A percentile compares a stretch with the other conserved stretches of the same genome.
These are phyloP conservation scores for Lemur catta DNA, from an alignment of 2,797 vertebrate species.

Conservation along the genomic window DNA sequence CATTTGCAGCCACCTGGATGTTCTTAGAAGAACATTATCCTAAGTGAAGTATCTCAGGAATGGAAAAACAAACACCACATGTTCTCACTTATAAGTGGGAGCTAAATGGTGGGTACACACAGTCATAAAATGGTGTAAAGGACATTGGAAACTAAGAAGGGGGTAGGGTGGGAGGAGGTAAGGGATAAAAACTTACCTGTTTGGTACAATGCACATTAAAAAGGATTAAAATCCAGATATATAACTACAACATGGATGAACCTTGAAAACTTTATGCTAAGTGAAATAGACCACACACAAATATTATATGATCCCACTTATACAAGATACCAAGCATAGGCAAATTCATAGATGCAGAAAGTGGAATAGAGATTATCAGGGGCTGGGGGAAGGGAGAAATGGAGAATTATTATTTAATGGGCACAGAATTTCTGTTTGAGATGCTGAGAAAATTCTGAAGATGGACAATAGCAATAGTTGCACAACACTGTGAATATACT, in stretches of 20 bases:
- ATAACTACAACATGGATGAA: not conserved
- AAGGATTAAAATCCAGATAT: too few species aligned
- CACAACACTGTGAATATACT: not conserved
- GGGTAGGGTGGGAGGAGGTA: too few species aligned
- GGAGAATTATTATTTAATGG: not conserved
- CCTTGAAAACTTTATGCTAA: not conserved
- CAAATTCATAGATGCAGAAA: not conserved
- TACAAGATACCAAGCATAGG: not conserved
- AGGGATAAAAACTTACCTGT: not conserved
- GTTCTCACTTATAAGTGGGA: not conserved
- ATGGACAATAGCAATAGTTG: not conserved
- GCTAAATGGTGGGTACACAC: not conserved
- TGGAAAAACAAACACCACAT: not conserved
- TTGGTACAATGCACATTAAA: not conserved
- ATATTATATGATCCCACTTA: not conserved
- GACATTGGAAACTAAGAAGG: not conserved
- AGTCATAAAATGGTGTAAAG: not conserved
- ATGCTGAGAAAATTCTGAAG: not conserved
- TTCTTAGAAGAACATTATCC: not conserved
- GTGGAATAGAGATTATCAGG: not conserved
- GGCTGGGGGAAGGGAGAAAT: not conserved
- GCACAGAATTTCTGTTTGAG: not conserved
- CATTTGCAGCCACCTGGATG: not conserved
- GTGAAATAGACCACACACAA: not conserved
- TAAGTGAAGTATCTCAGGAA: not conserved